Conservation (phyloP, 2,797 vertebrate species). For the Premnoplex brunnescens region DNA sequence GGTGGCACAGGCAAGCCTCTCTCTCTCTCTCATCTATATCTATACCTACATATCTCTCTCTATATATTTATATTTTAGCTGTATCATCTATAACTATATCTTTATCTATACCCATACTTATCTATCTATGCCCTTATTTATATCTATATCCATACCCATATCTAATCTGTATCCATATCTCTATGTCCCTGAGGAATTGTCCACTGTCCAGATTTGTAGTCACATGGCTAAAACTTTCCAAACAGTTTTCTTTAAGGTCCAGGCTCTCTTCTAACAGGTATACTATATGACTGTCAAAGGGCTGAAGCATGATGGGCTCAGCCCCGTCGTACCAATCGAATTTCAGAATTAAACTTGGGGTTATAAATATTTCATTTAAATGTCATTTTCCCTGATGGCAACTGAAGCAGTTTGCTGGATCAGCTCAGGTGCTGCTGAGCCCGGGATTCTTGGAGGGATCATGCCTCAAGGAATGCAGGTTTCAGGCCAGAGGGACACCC, state of each 20-base stretch:
- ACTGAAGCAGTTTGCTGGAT: background rate
- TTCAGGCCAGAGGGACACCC: background rate
- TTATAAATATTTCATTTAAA: conserved; percentile 8
- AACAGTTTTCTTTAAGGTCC: background rate
- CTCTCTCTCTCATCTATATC: background rate
- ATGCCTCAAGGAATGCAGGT: background rate
- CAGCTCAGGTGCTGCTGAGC: background rate
- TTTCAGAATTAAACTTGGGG: background rate
- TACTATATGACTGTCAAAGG: background rate
- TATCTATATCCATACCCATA: background rate
- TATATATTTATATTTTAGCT: background rate
- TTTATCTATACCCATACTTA: background rate
- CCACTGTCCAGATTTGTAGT: background rate
- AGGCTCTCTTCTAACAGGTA: background rate
- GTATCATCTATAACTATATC: background rate
- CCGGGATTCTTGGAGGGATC: background rate
- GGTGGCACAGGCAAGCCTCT: background rate
- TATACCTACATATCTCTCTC: background rate
- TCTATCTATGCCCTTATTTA: background rate
- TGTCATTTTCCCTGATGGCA: background rate
- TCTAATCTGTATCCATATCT: background rate
- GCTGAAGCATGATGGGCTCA: background rate
- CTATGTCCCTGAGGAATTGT: background rate
- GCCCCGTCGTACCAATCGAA: rapidly evolving
- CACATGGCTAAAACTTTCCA: background rate